Evolutionary conservation across 2,113 vertebrate species (phyloP), one percentile per base, ranked within the genome.

Genomic region (Onychostoma macrolepis): DNA sequence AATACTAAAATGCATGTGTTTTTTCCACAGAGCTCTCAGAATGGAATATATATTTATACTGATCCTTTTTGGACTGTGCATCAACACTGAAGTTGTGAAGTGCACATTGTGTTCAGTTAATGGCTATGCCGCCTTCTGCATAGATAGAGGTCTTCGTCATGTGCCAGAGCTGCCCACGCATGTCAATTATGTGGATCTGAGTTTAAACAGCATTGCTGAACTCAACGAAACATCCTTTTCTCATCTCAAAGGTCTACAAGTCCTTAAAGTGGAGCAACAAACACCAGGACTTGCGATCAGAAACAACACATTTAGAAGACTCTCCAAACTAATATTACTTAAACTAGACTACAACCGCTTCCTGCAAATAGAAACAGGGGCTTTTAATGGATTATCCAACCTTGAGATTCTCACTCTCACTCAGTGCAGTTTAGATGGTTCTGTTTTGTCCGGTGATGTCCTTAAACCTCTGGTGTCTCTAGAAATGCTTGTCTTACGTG

Each of bases 391-490:
- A n/a, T 92, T 99, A 84, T 3, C 12, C 3, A 87, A 71, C 1
- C 90, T 99, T 72, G 21, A 67, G 12, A 38, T 83, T 0, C 95
- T 99, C 24, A 36, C 36, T 26, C 86, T 99, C 76, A 93, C 92
- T 67, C 0, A 6, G 4, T 97, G 96, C 53, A 0, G 0, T 0
- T 92, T 99, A 83, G 89, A 90, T 0, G 85, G 94, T 21, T 92
- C 93, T 9, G 93, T 99, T 45, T 85, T 99, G 85, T 88, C 92
- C 50, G 93, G 93, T 0, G 87, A 77, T 38, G 96, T 95, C 71
- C 94, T 99, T 87, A 90, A 93, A 91, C 95, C 96, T 19, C 92
- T 98, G 72, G 78, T 4, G 38, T 96, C 94, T 0, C 88, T 99
- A 80, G 90, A 94, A 89, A 90, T 1, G 15, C 77, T 99, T 30